phyloP scores from a whole-genome alignment of 1,140 invertebrate genomes.

The Calycopis cecrops region DNA sequence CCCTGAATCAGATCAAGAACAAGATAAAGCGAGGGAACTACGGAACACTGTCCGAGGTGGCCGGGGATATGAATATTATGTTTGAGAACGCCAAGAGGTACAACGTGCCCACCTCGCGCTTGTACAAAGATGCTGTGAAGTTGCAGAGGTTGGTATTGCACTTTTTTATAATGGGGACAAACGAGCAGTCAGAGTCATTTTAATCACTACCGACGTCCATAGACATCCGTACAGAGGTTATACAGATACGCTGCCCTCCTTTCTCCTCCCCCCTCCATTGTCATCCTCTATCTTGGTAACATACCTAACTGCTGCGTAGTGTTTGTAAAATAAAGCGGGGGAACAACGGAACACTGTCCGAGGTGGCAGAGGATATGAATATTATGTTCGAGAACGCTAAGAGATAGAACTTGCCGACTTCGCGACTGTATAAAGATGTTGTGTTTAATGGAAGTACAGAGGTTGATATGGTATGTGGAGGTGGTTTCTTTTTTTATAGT shows the following conservation, averaged over 20 bases:
- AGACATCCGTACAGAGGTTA: too few species aligned
- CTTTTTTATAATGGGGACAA: too few species aligned
- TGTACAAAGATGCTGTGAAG: conserved; percentile 86
- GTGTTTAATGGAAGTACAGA: too few species aligned
- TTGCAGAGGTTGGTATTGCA: conserved; percentile 55
- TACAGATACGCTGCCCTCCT: too few species aligned
- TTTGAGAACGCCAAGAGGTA: conserved; percentile 98
- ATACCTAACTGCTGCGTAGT: too few species aligned
- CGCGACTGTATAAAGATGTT: too few species aligned
- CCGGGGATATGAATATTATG: conserved; percentile 98
- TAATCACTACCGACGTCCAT: too few species aligned
- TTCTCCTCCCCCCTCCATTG: too few species aligned
- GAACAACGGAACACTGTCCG: conserved; percentile 89
- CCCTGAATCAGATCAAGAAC: conserved; percentile 93
- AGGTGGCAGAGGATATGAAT: conserved; percentile 96
- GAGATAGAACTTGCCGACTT: conserved; percentile 49
- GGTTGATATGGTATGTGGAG: background rate
- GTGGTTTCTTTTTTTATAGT: too few species aligned
- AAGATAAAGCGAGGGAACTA: conserved; percentile 93
- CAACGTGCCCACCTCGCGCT: conserved; percentile 89
- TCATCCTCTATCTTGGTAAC: too few species aligned
- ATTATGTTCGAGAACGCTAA: conserved; percentile 99
- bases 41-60: conserved; percentile 90
- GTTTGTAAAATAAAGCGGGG: conserved; percentile 93
- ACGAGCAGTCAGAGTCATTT: too few species aligned